These are phyloP conservation scores for Scalopus aquaticus DNA, from an alignment of 2,113 vertebrate species.

Conservation along the genomic window DNA sequence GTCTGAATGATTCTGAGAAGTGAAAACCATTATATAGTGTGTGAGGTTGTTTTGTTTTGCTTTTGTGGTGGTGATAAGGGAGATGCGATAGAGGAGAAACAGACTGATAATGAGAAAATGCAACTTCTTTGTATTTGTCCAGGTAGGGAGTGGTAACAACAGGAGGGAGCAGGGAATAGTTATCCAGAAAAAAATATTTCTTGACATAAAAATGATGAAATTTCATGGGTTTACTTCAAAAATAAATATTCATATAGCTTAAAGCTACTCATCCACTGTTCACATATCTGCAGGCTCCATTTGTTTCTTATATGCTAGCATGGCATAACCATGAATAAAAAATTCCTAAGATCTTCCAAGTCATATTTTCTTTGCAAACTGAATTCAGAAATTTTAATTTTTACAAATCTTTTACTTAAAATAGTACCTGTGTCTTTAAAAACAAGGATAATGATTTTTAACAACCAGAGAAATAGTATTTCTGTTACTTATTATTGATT, in stretches of 20 bases:
- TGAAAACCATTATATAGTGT: not conserved
- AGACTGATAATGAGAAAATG: not conserved
- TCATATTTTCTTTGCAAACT: not conserved
- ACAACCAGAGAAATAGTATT: not conserved
- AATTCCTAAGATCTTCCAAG: not conserved
- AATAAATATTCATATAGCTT: not conserved
- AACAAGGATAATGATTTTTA: not conserved
- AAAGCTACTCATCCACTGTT: not conserved
- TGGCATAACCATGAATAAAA: not conserved
- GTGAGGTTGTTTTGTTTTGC: not conserved
- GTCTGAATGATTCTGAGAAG: not conserved
- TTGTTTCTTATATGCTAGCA: not conserved
- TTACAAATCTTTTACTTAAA: not conserved
- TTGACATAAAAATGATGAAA: not conserved
- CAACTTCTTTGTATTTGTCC: not conserved
- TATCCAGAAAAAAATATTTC: not conserved
- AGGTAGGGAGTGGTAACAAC: not conserved
- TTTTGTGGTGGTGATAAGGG: not conserved
- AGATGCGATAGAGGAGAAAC: not conserved
- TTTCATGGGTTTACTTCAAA: not conserved
- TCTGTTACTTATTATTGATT: not conserved
- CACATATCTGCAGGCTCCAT: not conserved
- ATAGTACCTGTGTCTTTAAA: not conserved
- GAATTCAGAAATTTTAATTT: not conserved
- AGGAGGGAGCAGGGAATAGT: accelerated